These are phyloP conservation scores for Epizoanthus scotinus DNA, from an alignment of 92 coral and sea anemone species.

Conservation along the genomic window DNA sequence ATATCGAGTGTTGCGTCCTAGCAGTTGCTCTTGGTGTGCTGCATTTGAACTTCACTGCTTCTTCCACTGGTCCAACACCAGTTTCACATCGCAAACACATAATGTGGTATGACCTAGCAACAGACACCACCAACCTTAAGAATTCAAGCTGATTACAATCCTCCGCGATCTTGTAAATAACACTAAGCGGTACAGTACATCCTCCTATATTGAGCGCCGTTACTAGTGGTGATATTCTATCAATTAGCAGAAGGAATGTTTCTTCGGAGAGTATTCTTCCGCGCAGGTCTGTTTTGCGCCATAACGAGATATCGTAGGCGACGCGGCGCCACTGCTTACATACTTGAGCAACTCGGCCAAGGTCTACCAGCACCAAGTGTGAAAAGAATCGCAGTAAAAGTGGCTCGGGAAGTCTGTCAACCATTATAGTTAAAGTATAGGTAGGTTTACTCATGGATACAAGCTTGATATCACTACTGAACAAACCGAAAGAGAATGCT, in stretches of 20 bases:
- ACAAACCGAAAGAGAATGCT: not conserved
- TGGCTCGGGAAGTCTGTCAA: constrained; percentile 69
- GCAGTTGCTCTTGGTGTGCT: no score
- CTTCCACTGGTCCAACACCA: no score
- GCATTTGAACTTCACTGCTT: no score
- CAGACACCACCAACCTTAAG: constrained; percentile 50
- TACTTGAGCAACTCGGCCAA: constrained; percentile 56
- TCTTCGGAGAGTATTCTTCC: constrained; percentile 50
- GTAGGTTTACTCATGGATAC: not conserved
- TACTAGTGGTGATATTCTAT: constrained; percentile 56
- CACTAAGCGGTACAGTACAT: constrained; percentile 41
- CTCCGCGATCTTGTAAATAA: constrained; percentile 43
- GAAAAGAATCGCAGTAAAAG: constrained; percentile 62
- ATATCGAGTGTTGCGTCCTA: no score
- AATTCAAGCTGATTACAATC: constrained; percentile 59
- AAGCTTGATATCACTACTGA: not conserved
- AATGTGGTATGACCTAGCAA: not conserved
- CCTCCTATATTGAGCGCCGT: constrained; percentile 53
- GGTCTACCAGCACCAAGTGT: constrained; percentile 35
- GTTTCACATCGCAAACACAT: constrained; percentile 1
- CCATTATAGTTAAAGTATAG: constrained; percentile 4
- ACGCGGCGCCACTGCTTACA: constrained; percentile 63
- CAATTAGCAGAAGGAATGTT: constrained; percentile 37
- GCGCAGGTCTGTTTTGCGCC: constrained; percentile 62
- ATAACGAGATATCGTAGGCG: constrained; percentile 65